Conservation (phyloP, 2,113 vertebrate genomes). For the Gallinago undulata region DNA sequence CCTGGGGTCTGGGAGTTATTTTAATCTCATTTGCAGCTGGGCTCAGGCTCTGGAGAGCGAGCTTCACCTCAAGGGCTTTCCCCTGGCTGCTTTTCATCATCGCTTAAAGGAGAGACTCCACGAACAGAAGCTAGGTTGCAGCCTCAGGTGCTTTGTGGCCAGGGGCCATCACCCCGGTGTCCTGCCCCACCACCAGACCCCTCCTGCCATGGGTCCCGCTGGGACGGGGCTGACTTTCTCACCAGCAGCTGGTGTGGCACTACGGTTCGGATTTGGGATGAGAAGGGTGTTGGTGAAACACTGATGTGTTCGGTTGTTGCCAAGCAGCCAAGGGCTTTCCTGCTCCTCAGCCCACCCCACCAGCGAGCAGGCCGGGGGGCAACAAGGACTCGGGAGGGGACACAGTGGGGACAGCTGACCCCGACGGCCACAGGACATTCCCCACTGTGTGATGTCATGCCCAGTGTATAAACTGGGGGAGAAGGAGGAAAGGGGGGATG, state of each 20-base stretch:
- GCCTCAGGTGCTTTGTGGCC: fast-evolving
- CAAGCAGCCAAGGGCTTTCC: not conserved
- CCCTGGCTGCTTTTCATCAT: not conserved
- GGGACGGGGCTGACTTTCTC: not conserved
- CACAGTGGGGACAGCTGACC: not conserved
- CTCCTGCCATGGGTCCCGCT: not conserved
- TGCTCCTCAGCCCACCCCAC: not conserved
- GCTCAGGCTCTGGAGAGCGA: not conserved
- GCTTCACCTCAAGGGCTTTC: not conserved
- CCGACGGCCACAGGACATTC: not conserved
- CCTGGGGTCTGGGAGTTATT: not conserved
- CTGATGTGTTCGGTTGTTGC: not conserved
- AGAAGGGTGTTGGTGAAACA: not conserved
- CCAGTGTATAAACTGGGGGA: not conserved
- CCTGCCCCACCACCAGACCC: not conserved
- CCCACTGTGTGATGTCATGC: not conserved
- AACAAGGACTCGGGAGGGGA: not conserved
- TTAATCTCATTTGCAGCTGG: not conserved
- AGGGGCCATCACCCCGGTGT: too few relatives aligned
- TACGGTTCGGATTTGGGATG: not conserved
- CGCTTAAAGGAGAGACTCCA: not conserved
- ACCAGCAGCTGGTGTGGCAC: not conserved
- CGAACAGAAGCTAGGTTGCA: fast-evolving
- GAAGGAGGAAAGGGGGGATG: not conserved
- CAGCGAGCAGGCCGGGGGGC: not conserved